These are phyloP conservation scores for Tenthredo scrophulariae DNA, from an alignment of 2,888 invertebrate genomes.

Conservation along the genomic window DNA sequence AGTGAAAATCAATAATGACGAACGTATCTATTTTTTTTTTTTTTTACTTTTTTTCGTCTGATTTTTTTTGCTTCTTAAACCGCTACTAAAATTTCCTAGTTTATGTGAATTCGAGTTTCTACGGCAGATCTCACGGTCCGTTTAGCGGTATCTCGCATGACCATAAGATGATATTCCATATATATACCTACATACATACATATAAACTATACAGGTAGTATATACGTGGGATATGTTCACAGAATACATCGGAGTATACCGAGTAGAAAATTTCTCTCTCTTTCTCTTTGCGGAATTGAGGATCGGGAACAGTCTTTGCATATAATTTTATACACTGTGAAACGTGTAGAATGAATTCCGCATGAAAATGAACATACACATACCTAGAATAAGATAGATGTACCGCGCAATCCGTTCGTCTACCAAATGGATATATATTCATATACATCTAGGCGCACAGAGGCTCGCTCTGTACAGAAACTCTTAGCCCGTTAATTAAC, in stretches of 20 bases:
- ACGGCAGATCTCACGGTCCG: conserved; percentile 18
- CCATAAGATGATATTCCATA: not conserved
- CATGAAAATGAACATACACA: not conserved
- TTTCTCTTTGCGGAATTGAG: not conserved
- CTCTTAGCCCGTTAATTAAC: conserved; percentile 33
- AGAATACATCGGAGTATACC: not conserved
- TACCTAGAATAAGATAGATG: not conserved
- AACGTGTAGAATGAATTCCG: conserved; percentile 1
- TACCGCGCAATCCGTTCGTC: conserved; percentile 21
- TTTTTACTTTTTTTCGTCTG: not conserved
- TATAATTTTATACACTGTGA: not conserved
- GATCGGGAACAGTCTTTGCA: not conserved
- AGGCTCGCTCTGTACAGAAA: conserved; percentile 8
- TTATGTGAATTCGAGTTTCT: conserved; percentile 30
- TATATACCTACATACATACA: not conserved
- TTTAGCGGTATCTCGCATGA: conserved; percentile 20
- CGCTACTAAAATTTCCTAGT: not conserved
- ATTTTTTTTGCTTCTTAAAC: not conserved
- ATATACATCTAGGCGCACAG: not conserved
- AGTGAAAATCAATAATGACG: too few species aligned
- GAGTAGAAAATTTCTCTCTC: conserved; percentile 5
- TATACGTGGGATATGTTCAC: not conserved
- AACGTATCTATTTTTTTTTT: not conserved
- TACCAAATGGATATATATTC: not conserved
- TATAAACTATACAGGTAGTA: not conserved